A percentile compares a stretch with the other conserved stretches of the same genome.
phyloP scores from a whole-genome alignment of 1,140 invertebrate genomes.

The Drosophila auraria region DNA sequence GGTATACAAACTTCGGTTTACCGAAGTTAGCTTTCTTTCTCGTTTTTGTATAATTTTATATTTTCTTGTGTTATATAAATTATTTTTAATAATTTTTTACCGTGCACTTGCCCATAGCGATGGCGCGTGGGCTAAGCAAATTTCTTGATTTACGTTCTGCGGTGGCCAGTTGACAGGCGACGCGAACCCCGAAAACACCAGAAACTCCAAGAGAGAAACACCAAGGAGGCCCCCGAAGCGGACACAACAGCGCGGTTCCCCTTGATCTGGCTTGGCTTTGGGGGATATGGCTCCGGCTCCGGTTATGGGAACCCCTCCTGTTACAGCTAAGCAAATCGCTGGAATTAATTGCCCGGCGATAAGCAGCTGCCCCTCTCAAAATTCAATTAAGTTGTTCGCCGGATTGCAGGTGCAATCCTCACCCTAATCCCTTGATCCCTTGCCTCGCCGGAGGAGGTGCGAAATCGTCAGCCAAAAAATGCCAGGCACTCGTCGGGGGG shows the following conservation, averaged over 20 bases:
- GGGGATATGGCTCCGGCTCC: background rate
- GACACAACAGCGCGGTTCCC: slow-evolving; percentile 27
- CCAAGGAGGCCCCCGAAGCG: slow-evolving; percentile 2
- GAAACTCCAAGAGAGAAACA: slow-evolving; percentile 11
- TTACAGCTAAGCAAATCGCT: slow-evolving; percentile 71
- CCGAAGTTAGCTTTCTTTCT: too few species aligned
- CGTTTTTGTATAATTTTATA: background rate
- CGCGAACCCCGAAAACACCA: slow-evolving; percentile 37
- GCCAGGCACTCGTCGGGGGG: slow-evolving; percentile 43
- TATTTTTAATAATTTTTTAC: background rate
- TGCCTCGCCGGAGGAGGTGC: slow-evolving; percentile 35
- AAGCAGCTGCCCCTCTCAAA: slow-evolving; percentile 47
- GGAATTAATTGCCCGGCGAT: slow-evolving; percentile 64
- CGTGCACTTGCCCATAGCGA: slow-evolving; percentile 6
- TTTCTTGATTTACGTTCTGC: slow-evolving; percentile 76
- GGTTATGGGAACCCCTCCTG: background rate
- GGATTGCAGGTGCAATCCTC: slow-evolving; percentile 36
- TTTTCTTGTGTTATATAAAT: background rate
- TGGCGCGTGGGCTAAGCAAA: slow-evolving; percentile 75
- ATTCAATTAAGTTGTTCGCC: slow-evolving; percentile 53
- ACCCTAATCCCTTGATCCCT: slow-evolving; percentile 16
- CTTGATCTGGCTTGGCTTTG: slow-evolving; percentile 34
- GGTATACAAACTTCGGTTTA: too few species aligned
- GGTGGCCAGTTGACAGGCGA: slow-evolving; percentile 59
- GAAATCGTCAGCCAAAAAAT: slow-evolving; percentile 71